Conservation (phyloP, 2,797 vertebrate species). For the Crenuchus spilurus region DNA sequence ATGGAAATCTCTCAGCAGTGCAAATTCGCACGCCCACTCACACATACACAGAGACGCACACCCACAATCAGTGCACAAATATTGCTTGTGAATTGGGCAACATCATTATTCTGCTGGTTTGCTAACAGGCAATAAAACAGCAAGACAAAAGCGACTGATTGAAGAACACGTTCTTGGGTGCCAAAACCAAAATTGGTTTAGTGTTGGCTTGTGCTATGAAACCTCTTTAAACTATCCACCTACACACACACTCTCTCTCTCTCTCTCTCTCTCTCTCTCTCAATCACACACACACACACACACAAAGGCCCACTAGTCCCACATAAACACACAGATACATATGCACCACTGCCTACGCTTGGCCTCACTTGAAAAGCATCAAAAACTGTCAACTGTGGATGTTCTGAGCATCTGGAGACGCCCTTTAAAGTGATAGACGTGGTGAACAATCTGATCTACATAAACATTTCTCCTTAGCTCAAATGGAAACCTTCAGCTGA, state of each 20-base stretch:
- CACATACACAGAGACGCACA: slow-evolving; percentile 19
- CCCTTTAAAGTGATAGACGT: too few relatives aligned
- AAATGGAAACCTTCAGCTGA: too few relatives aligned
- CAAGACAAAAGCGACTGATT: slow-evolving; percentile 22
- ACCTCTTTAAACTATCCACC: slow-evolving; percentile 39
- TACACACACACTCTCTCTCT: slow-evolving; percentile 34
- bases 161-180: slow-evolving; percentile 47
- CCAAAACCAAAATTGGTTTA: slow-evolving; percentile 47
- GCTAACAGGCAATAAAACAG: slow-evolving; percentile 33
- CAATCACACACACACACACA: slow-evolving; percentile 27
- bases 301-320: background rate
- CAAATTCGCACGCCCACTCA: slow-evolving; percentile 11
- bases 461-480: too few relatives aligned
- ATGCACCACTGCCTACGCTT: slow-evolving; percentile 38
- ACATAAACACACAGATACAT: background rate
- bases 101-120: slow-evolving; percentile 47
- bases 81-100: slow-evolving; percentile 27
- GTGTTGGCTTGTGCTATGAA: slow-evolving; percentile 50
- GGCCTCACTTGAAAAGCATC: slow-evolving; percentile 46
- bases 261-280: too few relatives aligned
- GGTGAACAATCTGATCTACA: too few relatives aligned
- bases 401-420: slow-evolving; percentile 35
- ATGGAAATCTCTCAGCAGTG: slow-evolving; percentile 3
- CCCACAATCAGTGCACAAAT: slow-evolving; percentile 2
- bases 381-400: slow-evolving; percentile 57